Base-by-base conservation (phyloP, 2,888 invertebrate genomes). In the Uloborus plumipes region DNA sequence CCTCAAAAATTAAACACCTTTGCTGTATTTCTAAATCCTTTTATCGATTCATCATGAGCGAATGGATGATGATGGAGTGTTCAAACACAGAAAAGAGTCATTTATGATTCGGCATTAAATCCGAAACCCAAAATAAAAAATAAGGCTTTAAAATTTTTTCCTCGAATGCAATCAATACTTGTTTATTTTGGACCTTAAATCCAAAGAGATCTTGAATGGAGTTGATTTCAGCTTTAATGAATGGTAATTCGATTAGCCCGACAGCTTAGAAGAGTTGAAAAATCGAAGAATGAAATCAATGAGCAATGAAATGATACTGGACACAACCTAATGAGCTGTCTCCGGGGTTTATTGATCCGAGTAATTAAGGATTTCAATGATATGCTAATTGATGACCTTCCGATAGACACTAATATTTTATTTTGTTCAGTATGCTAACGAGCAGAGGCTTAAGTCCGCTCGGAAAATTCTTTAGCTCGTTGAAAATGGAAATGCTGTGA, bases 361-460 rank as follows among this genome's bases (percentile, higher is more conserved):
- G 69, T 81, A 81, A 81, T 81, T 81, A 74, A 74, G 74, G 80
- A 81, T 74, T 70, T 74, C 74, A 69, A 74, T 74, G 74, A 81
- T 70, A 58, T 58, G 73, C 80, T 81, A 70, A 81, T 74, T 81
- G 74, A 81, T 74, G 80, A 74, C 66, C 79, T 72, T 73, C 59
- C 66, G 59, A 80, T 74, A 69, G 67, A 69, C 73, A 55, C 49
- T 61, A 80, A 80, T 80, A 80, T 80, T 80, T 80, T 67, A 80
- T 73, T 80, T 69, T 70, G 50, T 26, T 59, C 50, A 16, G 55
- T 39, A 64, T 71, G 66, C 78, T 78, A 78, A 78, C 72, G 78
- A 78, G 78, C 39, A 39, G 9, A 39, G 39, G 39, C 39, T 39
- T 39, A 39, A 26, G 26, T 26, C 26, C 26, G 26, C 26, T 2